Base-by-base conservation (phyloP, 2,113 vertebrate species). In the Chamaetylas fuelleborni region DNA sequence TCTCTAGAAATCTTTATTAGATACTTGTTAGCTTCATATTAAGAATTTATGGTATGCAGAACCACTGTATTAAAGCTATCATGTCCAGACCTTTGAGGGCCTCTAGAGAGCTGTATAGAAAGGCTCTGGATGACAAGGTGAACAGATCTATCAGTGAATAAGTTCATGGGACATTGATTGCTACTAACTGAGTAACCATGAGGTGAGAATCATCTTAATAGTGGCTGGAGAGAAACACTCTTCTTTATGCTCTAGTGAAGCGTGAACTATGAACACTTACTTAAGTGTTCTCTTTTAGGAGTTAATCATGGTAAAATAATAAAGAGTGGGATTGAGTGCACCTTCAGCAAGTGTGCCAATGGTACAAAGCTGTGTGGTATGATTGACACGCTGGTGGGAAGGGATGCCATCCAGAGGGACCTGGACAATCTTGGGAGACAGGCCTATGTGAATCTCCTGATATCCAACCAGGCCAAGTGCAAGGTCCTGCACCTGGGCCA, bases 311-410 rank as follows among this genome's bases (percentile, higher is more conserved):
- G 22, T 67, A 71, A 76, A 60, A 87, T 38, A 19, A 72, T n/a
- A 34, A 65, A 54, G n/a, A 54, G 25, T 47, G 54, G 6, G 18
- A 74, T 20, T 0, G 0, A 66, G 19, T n/a, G 51, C 38, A 53
- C 15, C 12, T 19, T 66, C 67, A 51, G 22, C 14, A 88, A 25
- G 61, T 31, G 29, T 67, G 11, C n/a, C 19, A 43, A 18, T 18
- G 69, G 40, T 36, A 81, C 38, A 57, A 60, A 60, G 13, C n/a
- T 67, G 24, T 17, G 61, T 25, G n/a, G 22, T 11, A 7, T 56
- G 45, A 16, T 38, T 28, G 38, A 51, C 28, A n/a, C 0, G 3
- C 33, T 29, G 28, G 24, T n/a, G 19, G 28, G 38, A 81, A 66
- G 38, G 4, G 22, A 31, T 31, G 29, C 12, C n/a, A 47, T 40